Base-by-base conservation (phyloP, 2,888 invertebrate genomes). In the Agrotis puta region DNA sequence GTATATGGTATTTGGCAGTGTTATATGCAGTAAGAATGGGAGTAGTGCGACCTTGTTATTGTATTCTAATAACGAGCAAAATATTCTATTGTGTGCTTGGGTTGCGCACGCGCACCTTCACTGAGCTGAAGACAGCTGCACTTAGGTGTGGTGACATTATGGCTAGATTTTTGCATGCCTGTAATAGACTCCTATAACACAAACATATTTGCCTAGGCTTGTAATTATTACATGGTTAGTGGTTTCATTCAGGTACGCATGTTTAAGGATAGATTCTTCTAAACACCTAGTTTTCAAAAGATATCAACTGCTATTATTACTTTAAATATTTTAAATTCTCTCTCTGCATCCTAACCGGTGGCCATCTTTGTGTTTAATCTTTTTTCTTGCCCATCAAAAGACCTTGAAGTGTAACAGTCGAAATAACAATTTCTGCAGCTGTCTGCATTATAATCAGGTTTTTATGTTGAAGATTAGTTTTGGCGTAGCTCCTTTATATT, bases 61-160 rank as follows among this genome's bases (percentile, higher is more conserved):
- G 93, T 94, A 93, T 93, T 93, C 88, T 92, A 94, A 94, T 93
- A 74, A 86, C 85, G 79, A 82, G 89, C 88, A 87, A 91, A 93
- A 92, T 92, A 92, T 92, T 92, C 92, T 88, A 92, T 93, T 93
- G 92, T 93, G 86, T 54, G 73, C 58, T 83, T 80, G 73, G 72
- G 79, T 82, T 82, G 83, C 83, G 85, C 82, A 79, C 81, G 85
- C 84, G 88, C 85, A 88, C 90, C 90, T 89, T 89, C 74, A 66
- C 84, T 58, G 51, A 62, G 56, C 59, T 77, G 66, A 81, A 77
- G 71, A 66, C 79, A 81, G 69, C 77, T 80, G 83, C 77, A 79
- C 86, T 79, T 69, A 77, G 72, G 70, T 66, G 63, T 63, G 62
- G 65, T 68, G 71, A 76, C 74, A 81, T 73, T 71, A 50, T 53